Conservation (phyloP, 2,113 vertebrate species). For the Amphiprion ocellaris region DNA sequence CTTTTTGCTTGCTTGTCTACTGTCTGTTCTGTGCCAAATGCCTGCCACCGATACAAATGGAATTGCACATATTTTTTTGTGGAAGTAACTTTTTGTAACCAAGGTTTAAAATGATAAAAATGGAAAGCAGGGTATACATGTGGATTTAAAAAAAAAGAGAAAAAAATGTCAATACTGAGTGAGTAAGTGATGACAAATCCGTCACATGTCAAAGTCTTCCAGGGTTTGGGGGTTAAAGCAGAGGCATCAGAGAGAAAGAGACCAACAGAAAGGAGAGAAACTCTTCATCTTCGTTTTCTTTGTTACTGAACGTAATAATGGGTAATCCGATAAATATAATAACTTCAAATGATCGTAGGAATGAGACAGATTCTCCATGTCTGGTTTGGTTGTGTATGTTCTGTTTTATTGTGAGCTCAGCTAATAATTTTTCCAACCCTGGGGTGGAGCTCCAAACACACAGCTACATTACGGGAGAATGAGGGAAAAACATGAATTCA, state of each 20-base stretch:
- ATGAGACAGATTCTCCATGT: slow-evolving; percentile 59
- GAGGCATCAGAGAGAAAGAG: slow-evolving; percentile 69
- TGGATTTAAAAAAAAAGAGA: slow-evolving; percentile 7
- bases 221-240: slow-evolving; percentile 70
- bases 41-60: slow-evolving; percentile 72
- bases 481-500: background rate
- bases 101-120: slow-evolving; percentile 44
- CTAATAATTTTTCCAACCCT: slow-evolving; percentile 68
- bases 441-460: slow-evolving; percentile 71
- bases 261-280: slow-evolving; percentile 79
- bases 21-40: slow-evolving; percentile 79
- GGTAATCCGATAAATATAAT: slow-evolving; percentile 51
- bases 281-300: slow-evolving; percentile 78
- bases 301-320: slow-evolving; percentile 70
- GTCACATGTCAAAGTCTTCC: slow-evolving; percentile 83
- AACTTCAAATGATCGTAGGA: slow-evolving; percentile 49
- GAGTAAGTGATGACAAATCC: slow-evolving; percentile 54
- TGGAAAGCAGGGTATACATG: slow-evolving; percentile 69
- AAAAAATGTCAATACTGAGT: slow-evolving; percentile 5
- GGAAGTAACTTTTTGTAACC: slow-evolving; percentile 66
- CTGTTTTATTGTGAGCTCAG: slow-evolving; percentile 56
- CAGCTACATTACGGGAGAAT: slow-evolving; percentile 60
- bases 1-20: slow-evolving; percentile 74
- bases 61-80: slow-evolving; percentile 78
- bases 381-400: slow-evolving; percentile 54